Evolutionary conservation across 2,797 vertebrate species (phyloP), one percentile per base, ranked within the genome.

Genomic region (Sebastes cheni): DNA sequence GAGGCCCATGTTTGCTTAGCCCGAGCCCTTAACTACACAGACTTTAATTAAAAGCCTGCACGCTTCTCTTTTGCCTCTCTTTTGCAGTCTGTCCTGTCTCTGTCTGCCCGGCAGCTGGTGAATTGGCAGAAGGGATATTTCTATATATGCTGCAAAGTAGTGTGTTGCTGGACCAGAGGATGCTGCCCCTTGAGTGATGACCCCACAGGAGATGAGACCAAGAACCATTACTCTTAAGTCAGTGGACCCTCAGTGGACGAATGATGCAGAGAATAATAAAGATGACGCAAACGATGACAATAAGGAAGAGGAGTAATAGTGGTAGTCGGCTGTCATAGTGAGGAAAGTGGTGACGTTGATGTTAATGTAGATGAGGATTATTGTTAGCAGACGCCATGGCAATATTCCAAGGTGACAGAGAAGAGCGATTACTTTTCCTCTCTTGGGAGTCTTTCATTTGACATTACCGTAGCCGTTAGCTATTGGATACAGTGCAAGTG

Each of bases 1-100:
- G 93, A 92, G 90, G 91, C 91, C 92, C 78, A 32, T 94, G 90
- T 94, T 95, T 94, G 90, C 88, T 89, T 83, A 92, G 87, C 89
- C 89, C 76, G 6, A 82, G 86, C 85, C 85, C 91, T 91, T 86
- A 88, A 84, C 91, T 82, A 93, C 89, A 88, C 91, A 91, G 80
- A 81, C 86, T 91, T 92, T 94, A 92, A 95, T 95, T 94, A 94
- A 94, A 94, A 90, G 90, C 83, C 80, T 90, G 87, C 87, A 85
- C 91, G 66, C 90, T 92, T 80, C 81, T 82, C 70, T 64, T 73
- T 14, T 23, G 52, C 88, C 58, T 46, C 42, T 46, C 42, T 46
- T 46, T 46, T 18, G 42, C 42, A 46, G 75, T 58, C 88, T 27
- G 71, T 74, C 67, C 77, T 20, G 4, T 52, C 54, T 58, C 68